Base-by-base conservation (phyloP, 2,113 vertebrate genomes). In the Alces alces region DNA sequence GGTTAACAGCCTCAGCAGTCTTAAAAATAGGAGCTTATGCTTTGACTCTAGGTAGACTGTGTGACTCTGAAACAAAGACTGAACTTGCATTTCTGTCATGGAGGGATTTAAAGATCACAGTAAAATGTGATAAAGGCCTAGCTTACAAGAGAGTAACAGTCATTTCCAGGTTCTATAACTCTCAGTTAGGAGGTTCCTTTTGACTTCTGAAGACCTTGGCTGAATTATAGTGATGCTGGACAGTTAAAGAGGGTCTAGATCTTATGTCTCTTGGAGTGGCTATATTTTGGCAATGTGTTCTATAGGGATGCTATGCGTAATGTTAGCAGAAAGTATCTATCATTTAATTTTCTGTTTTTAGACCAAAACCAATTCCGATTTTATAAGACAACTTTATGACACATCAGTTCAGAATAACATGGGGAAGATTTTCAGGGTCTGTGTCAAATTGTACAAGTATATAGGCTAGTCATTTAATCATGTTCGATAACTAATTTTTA, bases 21-120 rank as follows among this genome's bases (percentile, higher is more conserved):
- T 93, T 89, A 80, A 94, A 93, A 66, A 16, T 80, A 84, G 33
- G 93, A 58, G 52, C 50, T 87, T 89, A 9, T 95, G 78, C 87
- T 94, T 91, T 94, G 58, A 83, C 80, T 92, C 30, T 70, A 55
- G 36, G 17, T 93, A 58, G 60, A 82, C 23, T 30, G 23, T 80
- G 58, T 64, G 55, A 43, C 16, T 96, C 45, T 83, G 36, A 11
- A 36, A 78, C 60, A 97, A 96, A 83, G 39, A 15, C 45, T 70
- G 6, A 76, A 76, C 30, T 43, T 10, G 39, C 50, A 54, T 95
- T 91, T 96, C 86, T 93, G 28, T 93, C 83, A 60, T 43, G 10
- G 76, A 66, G 36, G 43, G 16, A 95, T 61, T 96, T 95, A 96
- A 90, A 93, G 36, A 76, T 83, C 45, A 89, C 39, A 94, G 83